These are phyloP conservation scores for Lysiphlebus fabarum DNA, from an alignment of 1,140 invertebrate genomes.

Conservation along the genomic window DNA sequence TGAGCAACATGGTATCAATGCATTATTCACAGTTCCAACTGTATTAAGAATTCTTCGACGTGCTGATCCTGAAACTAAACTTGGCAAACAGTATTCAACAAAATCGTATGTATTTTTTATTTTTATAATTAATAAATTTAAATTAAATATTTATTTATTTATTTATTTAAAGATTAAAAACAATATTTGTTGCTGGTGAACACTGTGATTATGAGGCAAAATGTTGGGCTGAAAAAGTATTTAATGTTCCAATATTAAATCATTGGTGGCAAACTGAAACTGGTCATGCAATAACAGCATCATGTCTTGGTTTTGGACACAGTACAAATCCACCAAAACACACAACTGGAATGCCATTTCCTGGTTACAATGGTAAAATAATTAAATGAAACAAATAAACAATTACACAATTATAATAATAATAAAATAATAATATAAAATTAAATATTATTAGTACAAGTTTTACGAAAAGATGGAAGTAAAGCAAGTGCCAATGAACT, in stretches of 20 bases:
- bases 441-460: not conserved
- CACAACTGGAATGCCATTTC: constrained; percentile 72
- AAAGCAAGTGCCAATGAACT: constrained; percentile 68
- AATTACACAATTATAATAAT: not conserved
- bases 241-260: constrained; percentile 83
- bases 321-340: constrained; percentile 64
- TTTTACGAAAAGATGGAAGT: constrained; percentile 66
- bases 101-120: constrained; percentile 64
- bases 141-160: not conserved
- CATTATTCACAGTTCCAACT: constrained; percentile 86
- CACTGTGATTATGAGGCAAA: constrained; percentile 91
- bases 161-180: constrained; percentile 62
- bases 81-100: constrained; percentile 67
- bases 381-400: constrained; percentile 1
- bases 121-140: too few species aligned
- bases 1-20: constrained; percentile 78
- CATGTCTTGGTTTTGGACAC: constrained; percentile 74
- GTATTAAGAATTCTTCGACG: constrained; percentile 80
- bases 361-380: constrained; percentile 77
- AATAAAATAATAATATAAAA: not conserved
- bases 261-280: constrained; percentile 98
- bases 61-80: constrained; percentile 67
- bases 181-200: constrained; percentile 88
- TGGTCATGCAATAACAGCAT: constrained; percentile 82
- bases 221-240: constrained; percentile 76